Evolutionary conservation across 2,113 vertebrate species (phyloP), one percentile per base, ranked within the genome.

Genomic region (Colistium nudipinnis): DNA sequence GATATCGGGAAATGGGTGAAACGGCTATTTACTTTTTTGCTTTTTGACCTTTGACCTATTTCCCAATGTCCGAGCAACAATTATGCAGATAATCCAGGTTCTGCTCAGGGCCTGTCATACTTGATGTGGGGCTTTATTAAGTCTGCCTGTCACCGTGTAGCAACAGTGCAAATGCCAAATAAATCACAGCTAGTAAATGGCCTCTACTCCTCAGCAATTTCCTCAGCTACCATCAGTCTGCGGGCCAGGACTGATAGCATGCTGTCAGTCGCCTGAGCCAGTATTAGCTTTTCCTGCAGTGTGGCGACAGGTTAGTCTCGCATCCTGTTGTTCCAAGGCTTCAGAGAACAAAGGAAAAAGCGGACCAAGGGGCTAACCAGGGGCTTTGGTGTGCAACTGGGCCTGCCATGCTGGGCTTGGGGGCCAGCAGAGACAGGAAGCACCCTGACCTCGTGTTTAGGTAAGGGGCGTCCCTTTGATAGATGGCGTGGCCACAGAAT

Each of bases 401-500:
- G 78, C 57, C 62, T 49, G 47, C 39, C 30, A 10, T 13, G n/a
- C 33, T 57, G 47, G 28, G 16, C 62, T 51, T 0, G 13, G 66
- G 71, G 76, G 31, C 30, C 36, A 22, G 16, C 35, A 49, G 76
- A 72, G 55, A 69, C 80, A 67, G 47, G 67, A 36, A 84, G 79
- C 79, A 81, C 63, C 86, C 84, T 87, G 90, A 91, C 89, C 91
- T 91, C 92, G 90, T 88, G 83, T 87, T 80, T 87, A 84, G 88
- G 76, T 79, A 88, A 83, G 88, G 88, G 86, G 75, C 24, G n/a
- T 78, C 61, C 44, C 63, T 49, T 76, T 92, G 92, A 93, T 92
- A 83, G 83, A 93, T 93, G 84, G 69, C 25, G n/a, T 63, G 88
- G 87, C 87, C 86, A 80, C 53, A 59, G 77, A 16, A 47, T 74